Conservation (phyloP, 92 coral and sea anemone genomes). For the Micromussa lordhowensis region DNA sequence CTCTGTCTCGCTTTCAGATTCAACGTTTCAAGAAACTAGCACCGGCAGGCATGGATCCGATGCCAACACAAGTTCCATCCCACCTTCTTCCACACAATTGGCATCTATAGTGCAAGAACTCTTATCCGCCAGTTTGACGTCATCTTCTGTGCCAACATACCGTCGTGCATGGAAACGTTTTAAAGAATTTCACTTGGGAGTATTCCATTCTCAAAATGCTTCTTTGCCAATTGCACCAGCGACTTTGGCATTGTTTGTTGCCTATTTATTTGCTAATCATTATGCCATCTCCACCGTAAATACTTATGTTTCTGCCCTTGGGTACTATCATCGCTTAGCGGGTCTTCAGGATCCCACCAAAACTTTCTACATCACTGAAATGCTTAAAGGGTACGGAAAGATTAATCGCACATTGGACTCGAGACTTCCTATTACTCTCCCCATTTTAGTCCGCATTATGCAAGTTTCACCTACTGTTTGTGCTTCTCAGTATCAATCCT, state of each 20-base stretch:
- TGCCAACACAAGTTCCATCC: constrained; percentile 51
- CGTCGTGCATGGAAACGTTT: constrained; percentile 65
- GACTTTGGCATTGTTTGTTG: constrained; percentile 13
- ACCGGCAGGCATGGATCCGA: constrained; percentile 48
- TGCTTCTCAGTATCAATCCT: no score
- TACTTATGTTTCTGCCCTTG: no score
- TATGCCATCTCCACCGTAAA: no score
- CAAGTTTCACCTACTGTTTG: no score
- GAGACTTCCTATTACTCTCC: constrained; percentile 33
- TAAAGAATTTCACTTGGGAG: constrained; percentile 3
- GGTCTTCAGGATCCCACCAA: no score
- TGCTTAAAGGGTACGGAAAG: constrained; percentile 24
- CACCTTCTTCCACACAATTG: constrained; percentile 67
- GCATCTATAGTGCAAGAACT: constrained; percentile 1
- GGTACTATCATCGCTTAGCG: no score
- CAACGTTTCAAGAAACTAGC: constrained; percentile 57
- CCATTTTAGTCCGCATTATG: constrained; percentile 7
- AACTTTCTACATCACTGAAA: not conserved
- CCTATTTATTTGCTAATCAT: not conserved
- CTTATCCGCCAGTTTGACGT: constrained; percentile 52
- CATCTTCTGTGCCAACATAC: constrained; percentile 66
- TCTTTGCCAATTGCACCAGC: constrained; percentile 1
- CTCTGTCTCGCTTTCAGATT: constrained; percentile 8
- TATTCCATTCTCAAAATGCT: not conserved
- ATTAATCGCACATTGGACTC: not conserved